phyloP scores from a whole-genome alignment of 1,140 invertebrate genomes.

The Spodoptera litura region DNA sequence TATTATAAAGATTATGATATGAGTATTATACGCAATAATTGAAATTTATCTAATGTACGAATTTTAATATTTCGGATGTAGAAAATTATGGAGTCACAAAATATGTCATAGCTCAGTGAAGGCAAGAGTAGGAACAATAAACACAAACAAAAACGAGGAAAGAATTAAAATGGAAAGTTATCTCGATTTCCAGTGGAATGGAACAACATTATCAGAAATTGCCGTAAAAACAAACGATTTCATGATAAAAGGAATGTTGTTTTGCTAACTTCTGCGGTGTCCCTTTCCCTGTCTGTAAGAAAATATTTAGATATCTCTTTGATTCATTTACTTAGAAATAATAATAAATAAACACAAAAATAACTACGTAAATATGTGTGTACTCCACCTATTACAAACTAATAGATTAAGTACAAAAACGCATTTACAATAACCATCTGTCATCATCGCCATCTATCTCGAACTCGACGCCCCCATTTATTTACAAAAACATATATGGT shows the following conservation, averaged over 20 bases:
- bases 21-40: too few species aligned
- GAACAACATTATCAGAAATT: constrained; percentile 26
- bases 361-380: not conserved
- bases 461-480: too few species aligned
- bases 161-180: constrained; percentile 25
- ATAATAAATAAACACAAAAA: too few species aligned
- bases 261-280: not conserved
- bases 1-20: too few species aligned
- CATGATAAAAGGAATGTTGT: constrained; percentile 2
- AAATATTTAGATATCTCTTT: not conserved
- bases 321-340: too few species aligned
- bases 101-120: too few species aligned
- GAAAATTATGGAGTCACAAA: too few species aligned
- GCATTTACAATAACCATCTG: not conserved
- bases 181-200: constrained; percentile 26
- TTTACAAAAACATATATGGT: not conserved
- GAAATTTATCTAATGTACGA: too few species aligned
- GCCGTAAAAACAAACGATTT: constrained; percentile 21
- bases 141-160: constrained; percentile 1
- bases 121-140: not conserved
- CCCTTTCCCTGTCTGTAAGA: not conserved
- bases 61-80: too few species aligned
- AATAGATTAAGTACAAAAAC: not conserved
- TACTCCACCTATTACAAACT: not conserved
- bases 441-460: too few species aligned